Evolutionary conservation across 2,113 vertebrate species (phyloP).

Genomic region (human (Homo sapiens)): GRCh38 chr20:47751501-47752000

Average conservation of each 20-base stretch:
- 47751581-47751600: not conserved
- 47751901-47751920: no score
- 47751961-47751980: not conserved
- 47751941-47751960: no score
- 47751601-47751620: not conserved
- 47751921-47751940: not conserved
- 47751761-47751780: not conserved
- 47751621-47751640: not conserved
- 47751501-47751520: not conserved
- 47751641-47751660: not conserved
- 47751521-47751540: rapidly evolving
- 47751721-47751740: not conserved
- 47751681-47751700: not conserved
- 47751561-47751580: not conserved
- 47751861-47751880: not conserved
- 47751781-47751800: not conserved
- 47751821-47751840: not conserved
- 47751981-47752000: rapidly evolving
- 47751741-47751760: not conserved
- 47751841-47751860: not conserved
- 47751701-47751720: not conserved
- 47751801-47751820: not conserved
- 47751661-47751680: not conserved
- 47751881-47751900: rapidly evolving
- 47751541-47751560: not conserved